Base-by-base conservation (phyloP, 2,797 vertebrate species). In the Gambusia yucatana region DNA sequence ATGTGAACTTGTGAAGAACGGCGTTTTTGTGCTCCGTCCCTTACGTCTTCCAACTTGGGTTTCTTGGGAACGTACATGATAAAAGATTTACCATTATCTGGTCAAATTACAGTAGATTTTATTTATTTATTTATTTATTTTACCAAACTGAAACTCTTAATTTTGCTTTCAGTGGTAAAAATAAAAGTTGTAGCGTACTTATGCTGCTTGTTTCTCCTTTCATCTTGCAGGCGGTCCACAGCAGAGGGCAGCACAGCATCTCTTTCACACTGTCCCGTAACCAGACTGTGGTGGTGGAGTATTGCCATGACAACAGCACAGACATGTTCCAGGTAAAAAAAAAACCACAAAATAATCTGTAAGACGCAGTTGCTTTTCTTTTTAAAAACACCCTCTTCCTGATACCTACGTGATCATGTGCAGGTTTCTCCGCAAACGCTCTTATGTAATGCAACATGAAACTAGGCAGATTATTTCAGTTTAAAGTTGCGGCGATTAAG, bases 271-370 rank as follows among this genome's bases (percentile, higher is more conserved):
- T 99, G 72, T 99, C 98, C 86, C 96, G 98, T 79, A 99, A 96
- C 91, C 98, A 99, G 95, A 99, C 98, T 0, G 98, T 99, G 88
- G 97, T 99, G 88, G 98, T 99, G 90, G 98, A 99, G 87, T 99
- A 99, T 80, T 97, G 97, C 78, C 97, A 99, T 59, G 98, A 99
- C 88, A 97, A 97, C 90, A 97, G 98, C 76, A 99, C 97, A 3
- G 98, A 99, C 93, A 99, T 99, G 98, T 99, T 99, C 95, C 98
- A 99, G 98, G 98, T 98, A 96, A 95, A 1, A 65, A 33, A 33
- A 33, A 33, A 33, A 1, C 13, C 25, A 33, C 7, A 72, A 65
- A 48, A 22, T 28, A 50, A 73, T 25, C 36, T 22, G 10, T 39
- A 41, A 25, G 63, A 10, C 69, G 33, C 30, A 16, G 14, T 76